Base-by-base conservation (phyloP, 2,888 invertebrate genomes). In the Tetramorium bicarinatum region DNA sequence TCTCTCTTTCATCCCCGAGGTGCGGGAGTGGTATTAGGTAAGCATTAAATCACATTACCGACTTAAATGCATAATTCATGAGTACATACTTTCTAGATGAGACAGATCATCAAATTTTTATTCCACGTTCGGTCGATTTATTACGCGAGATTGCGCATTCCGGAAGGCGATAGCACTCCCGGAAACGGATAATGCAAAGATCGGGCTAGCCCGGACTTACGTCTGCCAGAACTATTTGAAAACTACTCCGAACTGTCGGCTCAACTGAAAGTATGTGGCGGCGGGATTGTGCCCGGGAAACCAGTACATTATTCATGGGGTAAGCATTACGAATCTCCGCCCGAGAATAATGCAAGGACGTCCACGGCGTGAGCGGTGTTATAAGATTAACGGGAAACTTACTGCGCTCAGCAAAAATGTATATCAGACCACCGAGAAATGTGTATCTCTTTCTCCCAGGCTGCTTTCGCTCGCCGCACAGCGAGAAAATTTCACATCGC, bases 201-300 rank as follows among this genome's bases (percentile, higher is more conserved):
- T 91, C 90, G 91, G 87, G 91, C 87, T 83, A 80, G 84, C 86
- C 86, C 83, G 88, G 91, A 90, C 91, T 90, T 91, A 90, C 91
- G 91, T 91, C 81, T 88, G 87, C 86, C 64, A 83, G 85, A 90
- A 90, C 90, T 90, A 90, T 90, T 91, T 90, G 90, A 91, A 91
- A 90, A 90, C 91, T 90, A 91, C 91, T 91, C 90, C 82, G 85
- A 85, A 88, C 91, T 91, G 90, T 90, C 90, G 83, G 90, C 91
- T 90, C 91, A 91, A 87, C 90, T 85, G 85, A 91, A 90, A 90
- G 90, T 90, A 90, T 91, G 91, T 89, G 90, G 88, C 87, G 69
- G 85, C 72, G 85, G 90, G 84, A 88, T 90, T 90, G 86, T 76
- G 59, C 88, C 72, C 49, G 79, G 62, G 69, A 66, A 82, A 84